Evolutionary conservation across 1,140 invertebrate species (phyloP).

Genomic region (Aphaenogaster ashmeadi): DNA sequence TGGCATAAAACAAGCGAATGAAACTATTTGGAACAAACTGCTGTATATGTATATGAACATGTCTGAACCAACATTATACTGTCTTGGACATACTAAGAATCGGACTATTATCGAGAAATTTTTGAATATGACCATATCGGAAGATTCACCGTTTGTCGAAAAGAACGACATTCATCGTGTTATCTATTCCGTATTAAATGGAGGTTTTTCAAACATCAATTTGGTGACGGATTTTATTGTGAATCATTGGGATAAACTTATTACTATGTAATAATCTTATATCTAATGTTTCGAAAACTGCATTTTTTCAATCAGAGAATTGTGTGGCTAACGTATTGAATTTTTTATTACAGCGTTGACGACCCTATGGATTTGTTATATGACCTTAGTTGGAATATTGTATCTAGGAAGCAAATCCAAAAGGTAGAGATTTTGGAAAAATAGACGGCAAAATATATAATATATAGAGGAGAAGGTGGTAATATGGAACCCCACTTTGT

Average conservation of each 20-base stretch:
- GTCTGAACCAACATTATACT: background rate
- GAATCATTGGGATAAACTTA: constrained; percentile 31
- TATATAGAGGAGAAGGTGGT: no score
- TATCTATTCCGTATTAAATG: background rate
- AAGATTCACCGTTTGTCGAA: background rate
- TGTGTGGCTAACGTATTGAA: background rate
- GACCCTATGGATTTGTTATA: background rate
- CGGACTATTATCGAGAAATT: constrained; percentile 24
- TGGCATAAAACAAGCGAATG: constrained; percentile 33
- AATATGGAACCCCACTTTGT: no score
- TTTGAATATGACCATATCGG: constrained; percentile 36
- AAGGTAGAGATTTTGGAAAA: constrained; percentile 1
- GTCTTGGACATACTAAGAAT: constrained; percentile 8
- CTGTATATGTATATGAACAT: background rate
- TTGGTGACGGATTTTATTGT: background rate
- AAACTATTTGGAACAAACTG: constrained; percentile 46
- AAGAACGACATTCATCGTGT: constrained; percentile 9
- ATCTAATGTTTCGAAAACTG: background rate
- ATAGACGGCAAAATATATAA: background rate
- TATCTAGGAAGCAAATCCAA: constrained; percentile 34
- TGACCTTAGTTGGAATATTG: constrained; percentile 12
- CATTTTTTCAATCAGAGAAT: background rate
- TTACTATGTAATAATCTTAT: constrained; percentile 16
- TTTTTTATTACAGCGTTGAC: constrained; percentile 24
- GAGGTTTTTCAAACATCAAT: background rate